phyloP scores from a whole-genome alignment of 2,888 invertebrate species.

The Eubasilissa splendida region DNA sequence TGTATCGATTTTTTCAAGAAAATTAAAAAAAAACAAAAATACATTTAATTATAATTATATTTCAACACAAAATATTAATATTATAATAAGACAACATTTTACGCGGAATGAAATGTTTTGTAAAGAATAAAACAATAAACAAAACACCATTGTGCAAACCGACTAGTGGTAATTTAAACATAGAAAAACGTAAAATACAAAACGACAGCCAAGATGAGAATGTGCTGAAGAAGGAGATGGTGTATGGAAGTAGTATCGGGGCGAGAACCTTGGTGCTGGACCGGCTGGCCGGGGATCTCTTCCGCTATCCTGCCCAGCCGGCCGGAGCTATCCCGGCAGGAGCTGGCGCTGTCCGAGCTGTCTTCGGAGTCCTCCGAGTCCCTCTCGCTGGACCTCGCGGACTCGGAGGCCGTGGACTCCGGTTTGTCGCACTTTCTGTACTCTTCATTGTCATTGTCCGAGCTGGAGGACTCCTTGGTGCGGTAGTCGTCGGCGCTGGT shows the following conservation, averaged over 20 bases:
- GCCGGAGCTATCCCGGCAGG: slow-evolving; percentile 16
- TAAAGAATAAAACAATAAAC: not conserved
- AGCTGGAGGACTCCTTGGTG: slow-evolving; percentile 56
- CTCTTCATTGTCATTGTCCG: slow-evolving; percentile 56
- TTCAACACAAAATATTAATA: slow-evolving; percentile 32
- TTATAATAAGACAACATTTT: slow-evolving; percentile 24
- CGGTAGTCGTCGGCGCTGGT: slow-evolving; percentile 60
- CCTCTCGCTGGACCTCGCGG: slow-evolving; percentile 71
- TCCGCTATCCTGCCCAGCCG: slow-evolving; percentile 21
- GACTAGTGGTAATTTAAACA: slow-evolving; percentile 11
- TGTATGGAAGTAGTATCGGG: slow-evolving; percentile 45
- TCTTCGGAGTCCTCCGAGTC: slow-evolving; percentile 64
- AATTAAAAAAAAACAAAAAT: slow-evolving; percentile 2
- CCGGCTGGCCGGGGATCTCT: slow-evolving; percentile 12
- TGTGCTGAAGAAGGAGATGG: slow-evolving; percentile 54
- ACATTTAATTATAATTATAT: slow-evolving; percentile 30
- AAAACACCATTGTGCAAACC: slow-evolving; percentile 1
- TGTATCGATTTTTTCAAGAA: not conserved
- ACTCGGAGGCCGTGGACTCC: slow-evolving; percentile 70
- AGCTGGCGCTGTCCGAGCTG: slow-evolving; percentile 63
- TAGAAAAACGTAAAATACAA: slow-evolving; percentile 42
- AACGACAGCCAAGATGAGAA: slow-evolving; percentile 46
- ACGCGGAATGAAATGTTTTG: slow-evolving; percentile 32
- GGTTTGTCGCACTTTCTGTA: slow-evolving; percentile 66
- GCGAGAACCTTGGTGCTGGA: slow-evolving; percentile 51